Conservation (phyloP, 1,140 invertebrate genomes). For the Bombus superbus region DNA sequence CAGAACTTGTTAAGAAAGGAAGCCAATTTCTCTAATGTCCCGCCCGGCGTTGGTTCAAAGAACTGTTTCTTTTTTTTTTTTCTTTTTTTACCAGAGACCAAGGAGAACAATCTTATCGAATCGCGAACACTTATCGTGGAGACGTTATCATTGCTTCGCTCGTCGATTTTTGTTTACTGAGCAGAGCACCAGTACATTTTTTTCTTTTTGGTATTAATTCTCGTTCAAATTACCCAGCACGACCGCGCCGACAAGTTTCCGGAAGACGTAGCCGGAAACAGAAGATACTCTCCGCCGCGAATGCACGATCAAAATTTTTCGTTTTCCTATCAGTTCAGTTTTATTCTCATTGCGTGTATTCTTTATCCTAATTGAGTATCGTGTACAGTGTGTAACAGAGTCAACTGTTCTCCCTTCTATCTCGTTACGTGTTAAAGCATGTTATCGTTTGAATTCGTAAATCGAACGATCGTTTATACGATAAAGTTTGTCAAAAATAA, state of each 20-base stretch:
- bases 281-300: neutral
- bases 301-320: neutral
- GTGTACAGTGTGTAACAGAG: slow-evolving; percentile 8
- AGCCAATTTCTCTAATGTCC: slow-evolving; percentile 55
- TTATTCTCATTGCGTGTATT: neutral
- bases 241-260: neutral
- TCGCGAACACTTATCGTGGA: neutral
- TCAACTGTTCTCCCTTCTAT: slow-evolving; percentile 17
- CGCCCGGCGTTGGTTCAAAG: slow-evolving; percentile 22
- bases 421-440: neutral
- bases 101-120: neutral
- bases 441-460: neutral
- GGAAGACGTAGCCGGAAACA: neutral
- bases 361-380: neutral
- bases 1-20: slow-evolving; percentile 64
- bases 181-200: neutral
- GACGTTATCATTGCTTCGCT: neutral
- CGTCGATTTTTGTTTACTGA: neutral
- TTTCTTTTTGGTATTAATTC: neutral
- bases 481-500: neutral
- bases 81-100: neutral
- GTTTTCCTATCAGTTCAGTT: neutral
- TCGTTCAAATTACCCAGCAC: neutral
- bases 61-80: neutral
- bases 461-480: neutral